Evolutionary conservation across 2,888 invertebrate genomes (phyloP).

Genomic region (Galerucella pusilla): DNA sequence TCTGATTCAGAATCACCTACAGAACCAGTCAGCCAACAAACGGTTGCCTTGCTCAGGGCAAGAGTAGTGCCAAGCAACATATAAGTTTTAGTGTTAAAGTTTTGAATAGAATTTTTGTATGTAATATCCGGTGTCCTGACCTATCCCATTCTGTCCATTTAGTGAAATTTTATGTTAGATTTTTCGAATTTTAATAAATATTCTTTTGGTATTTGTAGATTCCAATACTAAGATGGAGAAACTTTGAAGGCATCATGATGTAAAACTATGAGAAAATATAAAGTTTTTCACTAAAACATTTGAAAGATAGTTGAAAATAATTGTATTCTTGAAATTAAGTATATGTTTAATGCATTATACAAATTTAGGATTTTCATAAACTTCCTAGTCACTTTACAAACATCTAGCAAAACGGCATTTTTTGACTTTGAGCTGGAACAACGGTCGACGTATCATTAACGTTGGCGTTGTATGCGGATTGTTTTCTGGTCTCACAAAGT

Average conservation of each 20-base stretch:
- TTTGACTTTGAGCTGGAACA: too few species aligned
- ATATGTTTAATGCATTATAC: too few species aligned
- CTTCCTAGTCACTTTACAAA: too few species aligned
- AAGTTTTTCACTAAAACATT: too few species aligned
- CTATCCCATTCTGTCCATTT: slow-evolving; percentile 22
- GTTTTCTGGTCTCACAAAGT: too few species aligned
- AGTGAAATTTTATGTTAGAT: neutral
- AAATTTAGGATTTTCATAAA: too few species aligned
- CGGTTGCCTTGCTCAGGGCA: slow-evolving; percentile 62
- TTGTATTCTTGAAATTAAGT: too few species aligned
- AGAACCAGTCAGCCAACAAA: slow-evolving; percentile 66
- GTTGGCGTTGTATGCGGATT: too few species aligned
- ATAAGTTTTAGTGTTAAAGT: slow-evolving; percentile 36
- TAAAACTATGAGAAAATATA: neutral
- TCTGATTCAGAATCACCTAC: slow-evolving; percentile 69
- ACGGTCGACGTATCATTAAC: too few species aligned
- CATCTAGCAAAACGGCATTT: too few species aligned
- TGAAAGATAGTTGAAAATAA: too few species aligned
- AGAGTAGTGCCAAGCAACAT: slow-evolving; percentile 63
- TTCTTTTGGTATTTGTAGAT: neutral
- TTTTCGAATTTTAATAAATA: neutral
- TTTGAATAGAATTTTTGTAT: slow-evolving; percentile 4
- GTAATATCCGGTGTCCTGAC: slow-evolving; percentile 4
- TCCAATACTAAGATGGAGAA: neutral
- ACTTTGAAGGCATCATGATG: neutral